These are phyloP conservation scores for Macrobrachium rosenbergii DNA, from an alignment of 1,140 invertebrate species.

Conservation along the genomic window DNA sequence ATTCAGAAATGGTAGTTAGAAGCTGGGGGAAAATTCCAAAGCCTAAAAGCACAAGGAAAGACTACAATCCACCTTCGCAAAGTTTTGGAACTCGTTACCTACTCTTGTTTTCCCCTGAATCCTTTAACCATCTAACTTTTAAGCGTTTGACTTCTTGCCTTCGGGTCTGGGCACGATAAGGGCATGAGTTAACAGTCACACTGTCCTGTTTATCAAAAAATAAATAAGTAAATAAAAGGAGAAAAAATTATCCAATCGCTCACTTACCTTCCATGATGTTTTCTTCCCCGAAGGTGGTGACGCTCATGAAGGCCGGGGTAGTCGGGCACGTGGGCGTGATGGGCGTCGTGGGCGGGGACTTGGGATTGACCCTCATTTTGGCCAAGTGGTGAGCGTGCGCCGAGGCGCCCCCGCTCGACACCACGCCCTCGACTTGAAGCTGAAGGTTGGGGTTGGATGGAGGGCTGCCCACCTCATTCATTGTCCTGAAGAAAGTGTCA, in stretches of 20 bases:
- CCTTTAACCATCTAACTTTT: no score
- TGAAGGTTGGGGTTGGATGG: not conserved
- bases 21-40: no score
- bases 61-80: no score
- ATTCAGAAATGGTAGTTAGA: no score
- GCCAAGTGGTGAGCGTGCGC: conserved; percentile 48
- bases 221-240: not conserved
- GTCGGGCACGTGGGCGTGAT: conserved; percentile 19
- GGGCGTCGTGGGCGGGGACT: conserved; percentile 42
- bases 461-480: not conserved
- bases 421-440: not conserved
- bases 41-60: no score
- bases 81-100: no score
- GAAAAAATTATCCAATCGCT: not conserved
- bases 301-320: conserved; percentile 21
- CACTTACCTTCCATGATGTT: conserved; percentile 51
- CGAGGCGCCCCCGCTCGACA: conserved; percentile 11
- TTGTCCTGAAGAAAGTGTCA: not conserved
- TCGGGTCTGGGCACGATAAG: no score
- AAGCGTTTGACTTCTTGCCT: no score
- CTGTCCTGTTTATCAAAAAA: not conserved
- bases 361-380: conserved; percentile 46
- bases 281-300: conserved; percentile 39
- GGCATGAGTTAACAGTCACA: no score
- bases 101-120: no score